These are phyloP conservation scores for Mugil cephalus DNA, from an alignment of 2,113 vertebrate genomes.

Conservation along the genomic window DNA sequence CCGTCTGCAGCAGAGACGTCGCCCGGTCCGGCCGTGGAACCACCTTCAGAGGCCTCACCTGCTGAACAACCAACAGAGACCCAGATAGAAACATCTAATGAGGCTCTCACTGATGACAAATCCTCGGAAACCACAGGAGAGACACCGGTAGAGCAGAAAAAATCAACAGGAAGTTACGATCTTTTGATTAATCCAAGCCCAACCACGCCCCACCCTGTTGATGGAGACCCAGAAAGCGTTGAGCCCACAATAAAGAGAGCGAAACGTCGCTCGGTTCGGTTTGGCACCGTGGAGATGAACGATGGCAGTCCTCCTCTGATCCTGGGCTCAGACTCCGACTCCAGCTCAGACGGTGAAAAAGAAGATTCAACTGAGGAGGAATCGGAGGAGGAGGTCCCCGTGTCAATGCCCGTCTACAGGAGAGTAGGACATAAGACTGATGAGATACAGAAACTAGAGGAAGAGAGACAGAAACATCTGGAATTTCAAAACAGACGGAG, in stretches of 20 bases:
- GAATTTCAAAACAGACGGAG: conserved; percentile 43
- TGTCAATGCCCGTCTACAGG: conserved; percentile 24
- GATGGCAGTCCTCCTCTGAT: conserved; percentile 60
- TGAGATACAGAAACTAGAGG: conserved; percentile 27
- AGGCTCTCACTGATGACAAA: background rate
- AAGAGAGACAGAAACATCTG: conserved; percentile 42
- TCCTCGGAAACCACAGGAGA: background rate
- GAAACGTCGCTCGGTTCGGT: conserved; percentile 69
- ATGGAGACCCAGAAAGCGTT: conserved; percentile 4
- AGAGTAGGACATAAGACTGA: conserved; percentile 16
- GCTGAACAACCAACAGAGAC: conserved; percentile 22
- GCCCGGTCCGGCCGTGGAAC: background rate
- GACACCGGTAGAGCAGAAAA: background rate
- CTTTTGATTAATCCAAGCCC: background rate
- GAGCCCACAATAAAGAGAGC: background rate
- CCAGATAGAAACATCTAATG: conserved; percentile 12
- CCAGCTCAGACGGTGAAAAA: conserved; percentile 59
- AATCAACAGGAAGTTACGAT: conserved; percentile 3
- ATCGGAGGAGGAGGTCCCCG: conserved; percentile 9
- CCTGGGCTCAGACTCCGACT: conserved; percentile 62
- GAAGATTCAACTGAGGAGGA: conserved; percentile 17
- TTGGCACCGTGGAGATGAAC: conserved; percentile 61
- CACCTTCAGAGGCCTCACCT: background rate
- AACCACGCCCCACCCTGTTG: background rate
- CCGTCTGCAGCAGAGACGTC: background rate